Base-by-base conservation (phyloP, 2,888 invertebrate genomes). In the Eristalinus aeneus region DNA sequence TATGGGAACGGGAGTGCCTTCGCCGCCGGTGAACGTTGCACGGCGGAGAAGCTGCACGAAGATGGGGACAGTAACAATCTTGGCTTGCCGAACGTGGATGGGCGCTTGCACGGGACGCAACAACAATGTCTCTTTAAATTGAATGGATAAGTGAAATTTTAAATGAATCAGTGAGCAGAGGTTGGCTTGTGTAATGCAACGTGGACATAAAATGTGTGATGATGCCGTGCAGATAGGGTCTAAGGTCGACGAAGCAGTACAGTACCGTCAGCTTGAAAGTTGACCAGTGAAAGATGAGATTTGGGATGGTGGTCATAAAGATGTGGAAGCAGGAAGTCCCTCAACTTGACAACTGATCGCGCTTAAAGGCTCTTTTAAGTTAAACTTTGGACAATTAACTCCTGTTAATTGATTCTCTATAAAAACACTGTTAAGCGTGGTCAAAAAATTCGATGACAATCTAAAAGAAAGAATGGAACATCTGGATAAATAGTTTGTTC, bases 71-170 rank as follows among this genome's bases (percentile, higher is more conserved):
- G 46, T 72, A 63, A 72, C 63, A 82, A 63, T 71, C 71, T 56
- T 36, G 56, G 75, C 27, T 11, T 10, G 32, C 23, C 56, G 20
- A 12, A 64, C 67, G 23, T 27, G 39, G 27, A n/a, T 27, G 27
- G 27, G 46, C 60, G 72, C 68, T 68, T 85, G 72, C 72, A 85
- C 76, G 76, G 64, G 69, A 53, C 68, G 22, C 36, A 60, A 36
- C 64, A 81, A 85, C 76, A 85, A 85, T 85, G 81, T 75, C 64
- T 75, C 67, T 75, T 84, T 23, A 79, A 71, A 76, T 76, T 72
- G 76, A 80, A 72, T 80, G 76, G 84, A 65, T 79, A 79, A 79
- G 80, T 76, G 63, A 64, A 85, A 84, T 79, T 80, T 77, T 77
- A 72, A 85, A 80, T 85, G 80, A 76, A 76, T 85, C 80, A 85